Evolutionary conservation across 1,140 invertebrate species (phyloP).

Genomic region (Zaprionus ornatus): DNA sequence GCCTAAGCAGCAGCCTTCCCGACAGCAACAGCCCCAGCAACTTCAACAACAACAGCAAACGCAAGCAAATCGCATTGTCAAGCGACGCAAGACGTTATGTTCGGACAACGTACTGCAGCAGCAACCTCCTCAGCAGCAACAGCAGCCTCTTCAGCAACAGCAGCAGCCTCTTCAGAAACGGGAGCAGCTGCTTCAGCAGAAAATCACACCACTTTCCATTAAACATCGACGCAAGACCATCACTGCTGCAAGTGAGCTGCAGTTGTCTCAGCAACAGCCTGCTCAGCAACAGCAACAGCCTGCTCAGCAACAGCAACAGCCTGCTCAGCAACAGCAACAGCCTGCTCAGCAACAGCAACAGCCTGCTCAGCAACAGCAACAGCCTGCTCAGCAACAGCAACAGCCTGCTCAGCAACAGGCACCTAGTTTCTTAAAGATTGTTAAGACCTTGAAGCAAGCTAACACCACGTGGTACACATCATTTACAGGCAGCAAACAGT

Average conservation of each 20-base stretch:
- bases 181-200: too few relatives aligned
- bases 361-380: neutral
- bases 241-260: neutral
- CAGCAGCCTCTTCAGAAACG: neutral
- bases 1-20: too few relatives aligned
- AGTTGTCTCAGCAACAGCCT: neutral
- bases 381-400: neutral
- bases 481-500: neutral
- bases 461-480: slow-evolving; percentile 3
- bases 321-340: neutral
- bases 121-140: neutral
- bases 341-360: neutral
- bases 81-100: neutral
- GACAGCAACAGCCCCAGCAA: neutral
- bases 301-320: neutral
- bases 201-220: neutral
- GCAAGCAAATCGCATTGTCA: neutral
- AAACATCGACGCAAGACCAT: neutral
- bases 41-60: neutral
- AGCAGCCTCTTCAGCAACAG: neutral
- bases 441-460: neutral
- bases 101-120: neutral
- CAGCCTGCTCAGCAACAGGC: neutral
- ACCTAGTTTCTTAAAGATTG: neutral
- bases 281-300: too few relatives aligned